phyloP scores from a whole-genome alignment of 2,797 vertebrate genomes.

The Ctenopoma multispine region DNA sequence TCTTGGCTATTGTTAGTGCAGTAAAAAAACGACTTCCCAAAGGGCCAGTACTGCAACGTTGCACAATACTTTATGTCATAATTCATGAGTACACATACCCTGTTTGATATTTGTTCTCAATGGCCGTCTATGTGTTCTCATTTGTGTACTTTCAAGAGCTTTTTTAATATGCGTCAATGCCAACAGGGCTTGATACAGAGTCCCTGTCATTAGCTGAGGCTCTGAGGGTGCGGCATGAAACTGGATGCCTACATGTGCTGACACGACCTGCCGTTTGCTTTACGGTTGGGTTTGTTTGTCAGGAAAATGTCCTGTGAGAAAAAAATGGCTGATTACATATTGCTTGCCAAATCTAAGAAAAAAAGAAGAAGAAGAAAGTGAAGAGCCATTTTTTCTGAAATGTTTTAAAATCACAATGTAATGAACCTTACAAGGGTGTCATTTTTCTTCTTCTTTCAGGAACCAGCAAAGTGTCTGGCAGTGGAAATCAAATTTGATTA shows the following conservation, averaged over 20 bases:
- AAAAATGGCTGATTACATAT: slow-evolving; percentile 22
- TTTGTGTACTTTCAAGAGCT: slow-evolving; percentile 51
- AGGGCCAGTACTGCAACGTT: slow-evolving; percentile 64
- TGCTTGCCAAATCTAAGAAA: slow-evolving; percentile 6
- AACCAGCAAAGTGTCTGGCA: slow-evolving; percentile 56
- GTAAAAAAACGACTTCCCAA: slow-evolving; percentile 53
- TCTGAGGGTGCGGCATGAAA: slow-evolving; percentile 80
- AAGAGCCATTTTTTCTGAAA: slow-evolving; percentile 1
- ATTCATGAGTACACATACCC: slow-evolving; percentile 54
- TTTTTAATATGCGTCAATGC: slow-evolving; percentile 55
- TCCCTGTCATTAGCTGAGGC: slow-evolving; percentile 63
- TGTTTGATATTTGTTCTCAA: slow-evolving; percentile 68
- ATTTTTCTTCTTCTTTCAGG: slow-evolving; percentile 81
- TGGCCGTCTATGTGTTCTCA: slow-evolving; percentile 31
- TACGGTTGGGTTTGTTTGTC: slow-evolving; percentile 60
- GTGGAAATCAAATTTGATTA: slow-evolving; percentile 58
- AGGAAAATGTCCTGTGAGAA: slow-evolving; percentile 42
- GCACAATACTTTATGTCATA: slow-evolving; percentile 60
- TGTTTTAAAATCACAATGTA: slow-evolving; percentile 25
- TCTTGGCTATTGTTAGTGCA: slow-evolving; percentile 63
- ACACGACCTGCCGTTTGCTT: slow-evolving; percentile 72
- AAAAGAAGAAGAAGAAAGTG: slow-evolving; percentile 5
- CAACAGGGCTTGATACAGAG: slow-evolving; percentile 62
- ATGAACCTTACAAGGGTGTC: slow-evolving; percentile 71
- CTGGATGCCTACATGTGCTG: slow-evolving; percentile 75